Evolutionary conservation across 2,797 vertebrate genomes (phyloP), one percentile per base, ranked within the genome.

Genomic region (Acanthurus tractus): DNA sequence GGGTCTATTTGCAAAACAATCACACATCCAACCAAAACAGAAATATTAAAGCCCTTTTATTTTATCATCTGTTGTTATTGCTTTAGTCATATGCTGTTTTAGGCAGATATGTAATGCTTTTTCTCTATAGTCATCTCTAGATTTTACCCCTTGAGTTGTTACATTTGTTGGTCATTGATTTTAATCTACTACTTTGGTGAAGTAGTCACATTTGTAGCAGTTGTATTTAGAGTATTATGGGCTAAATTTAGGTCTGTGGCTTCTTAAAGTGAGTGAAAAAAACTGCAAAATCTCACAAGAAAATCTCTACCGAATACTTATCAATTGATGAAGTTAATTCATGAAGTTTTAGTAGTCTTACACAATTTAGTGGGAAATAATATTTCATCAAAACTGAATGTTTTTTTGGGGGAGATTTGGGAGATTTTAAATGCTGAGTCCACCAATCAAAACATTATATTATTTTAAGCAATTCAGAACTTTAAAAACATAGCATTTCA

Each of bases 211-310:
- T 48, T 29, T 3, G 1, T 3, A 18, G 36, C 36, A 54, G 17
- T 25, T 70, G 45, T 17, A 18, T 50, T 48, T 8, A 23, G 22
- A 62, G 44, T 48, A 22, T 40, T 71, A 5, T 52, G 44, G 12
- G 7, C 15, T 65, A 65, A 61, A 73, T 73, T 8, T 70, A 62
- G 59, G 6, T 4, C 54, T 1, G 18, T 48, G 12, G 15, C 5
- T 9, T 42, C 40, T 25, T 46, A 23, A 46, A 54, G 23, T 23
- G 8, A 22, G 2, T 54, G 8, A 25, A 20, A 69, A 48, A 10
- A n/a, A 46, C 14, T 23, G 13, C 11, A 53, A 46, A 52, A 50
- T 40, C 18, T 40, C 48, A 6, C 17, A 23, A 1, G 42, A 42
- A 53, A 71, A 49, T 36, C 6, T 0, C 23, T 40, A 40, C 8